These are phyloP conservation scores for Narcine bancroftii DNA, from an alignment of 2,113 vertebrate genomes.

Conservation along the genomic window DNA sequence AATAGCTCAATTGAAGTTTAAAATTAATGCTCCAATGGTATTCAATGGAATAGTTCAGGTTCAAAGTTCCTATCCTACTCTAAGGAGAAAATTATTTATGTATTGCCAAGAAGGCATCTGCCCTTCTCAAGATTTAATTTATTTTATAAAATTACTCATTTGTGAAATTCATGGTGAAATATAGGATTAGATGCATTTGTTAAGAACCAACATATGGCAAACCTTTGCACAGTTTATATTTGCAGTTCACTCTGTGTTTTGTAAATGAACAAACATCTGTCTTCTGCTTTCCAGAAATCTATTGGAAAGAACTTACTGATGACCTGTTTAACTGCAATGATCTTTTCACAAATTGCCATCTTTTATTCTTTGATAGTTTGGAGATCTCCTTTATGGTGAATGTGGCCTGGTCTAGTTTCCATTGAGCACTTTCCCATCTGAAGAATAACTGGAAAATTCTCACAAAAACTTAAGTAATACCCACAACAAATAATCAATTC, in stretches of 20 bases:
- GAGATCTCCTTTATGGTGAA: not conserved
- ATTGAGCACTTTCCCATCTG: not conserved
- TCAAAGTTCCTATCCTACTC: not conserved
- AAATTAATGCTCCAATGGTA: not conserved
- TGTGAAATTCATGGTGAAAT: not conserved
- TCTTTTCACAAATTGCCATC: conserved; percentile 4
- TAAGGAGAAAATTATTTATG: conserved; percentile 24
- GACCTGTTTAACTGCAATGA: not conserved
- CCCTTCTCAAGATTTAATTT: conserved; percentile 28
- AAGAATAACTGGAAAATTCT: not conserved
- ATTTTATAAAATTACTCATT: not conserved
- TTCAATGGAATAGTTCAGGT: not conserved
- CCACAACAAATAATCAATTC: not conserved
- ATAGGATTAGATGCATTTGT: not conserved
- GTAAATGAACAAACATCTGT: conserved; percentile 20
- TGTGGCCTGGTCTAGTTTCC: not conserved
- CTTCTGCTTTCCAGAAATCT: not conserved
- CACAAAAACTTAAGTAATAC: not conserved
- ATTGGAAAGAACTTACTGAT: not conserved
- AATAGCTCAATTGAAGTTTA: not conserved
- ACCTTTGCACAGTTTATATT: not conserved
- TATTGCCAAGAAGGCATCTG: conserved; percentile 9
- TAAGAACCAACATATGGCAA: conserved; percentile 15
- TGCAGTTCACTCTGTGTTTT: not conserved
- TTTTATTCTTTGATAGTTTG: not conserved